Base-by-base conservation (phyloP, 2,888 invertebrate species). In the Thyatira batis region DNA sequence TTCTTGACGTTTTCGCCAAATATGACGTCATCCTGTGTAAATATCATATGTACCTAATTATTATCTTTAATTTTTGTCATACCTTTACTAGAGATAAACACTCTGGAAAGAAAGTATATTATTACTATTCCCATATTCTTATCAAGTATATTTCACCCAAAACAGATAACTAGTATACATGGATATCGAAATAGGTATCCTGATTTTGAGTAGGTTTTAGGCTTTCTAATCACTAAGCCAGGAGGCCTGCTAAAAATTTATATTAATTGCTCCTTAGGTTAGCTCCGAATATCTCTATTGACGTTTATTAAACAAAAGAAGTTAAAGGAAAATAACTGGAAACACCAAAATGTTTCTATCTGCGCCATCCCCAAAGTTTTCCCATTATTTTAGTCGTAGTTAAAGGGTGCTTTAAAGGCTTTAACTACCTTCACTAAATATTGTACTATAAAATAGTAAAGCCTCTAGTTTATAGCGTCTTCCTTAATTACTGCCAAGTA, bases 1-100 rank as follows among this genome's bases (percentile, higher is more conserved):
- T 88, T 89, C 54, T 79, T 73, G 11, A 82, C 81, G 3, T 54
- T 56, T 0, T 43, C 1, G n/a, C 62, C 57, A 48, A 89, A 84
- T 1, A 4, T 13, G 1, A 82, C 84, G 58, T 83, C 66, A 0
- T 71, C 59, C 87, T 87, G 64, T 20, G 58, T 65, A 53, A 33
- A 45, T 8, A 11, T 2, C 45, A 45, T 30, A 30, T 10, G 30
- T 30, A 30, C 1, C 11, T 30, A 8, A 30, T 30, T 2, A 45
- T 45, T 2, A 21, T 21, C 11, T 45, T n/a, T 33, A n/a, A 6
- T 13, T 13, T 33, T 13, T 23, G n/a, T n/a, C n/a, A n/a, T n/a
- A n/a, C n/a, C n/a, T n/a, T n/a, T n/a, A n/a, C n/a, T n/a, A n/a
- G n/a, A n/a, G n/a, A n/a, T n/a, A n/a, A n/a, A n/a, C n/a, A n/a